These are phyloP conservation scores for Ariolimax columbianus DNA, from an alignment of 2,888 invertebrate genomes.

Conservation along the genomic window DNA sequence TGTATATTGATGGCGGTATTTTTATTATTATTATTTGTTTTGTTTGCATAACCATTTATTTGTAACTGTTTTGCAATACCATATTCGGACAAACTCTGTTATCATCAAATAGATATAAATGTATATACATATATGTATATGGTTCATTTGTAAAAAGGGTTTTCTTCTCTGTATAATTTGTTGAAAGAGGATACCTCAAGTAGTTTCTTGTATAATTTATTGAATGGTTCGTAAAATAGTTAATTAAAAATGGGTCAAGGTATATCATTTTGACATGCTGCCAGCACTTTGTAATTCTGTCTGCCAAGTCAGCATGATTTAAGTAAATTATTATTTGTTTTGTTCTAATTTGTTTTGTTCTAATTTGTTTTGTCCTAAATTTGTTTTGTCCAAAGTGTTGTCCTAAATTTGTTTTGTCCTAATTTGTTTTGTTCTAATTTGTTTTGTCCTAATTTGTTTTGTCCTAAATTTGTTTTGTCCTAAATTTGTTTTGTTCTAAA, in stretches of 20 bases:
- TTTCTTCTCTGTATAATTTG: not conserved
- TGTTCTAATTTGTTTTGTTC: not conserved
- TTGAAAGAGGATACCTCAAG: too few relatives aligned
- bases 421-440: too few relatives aligned
- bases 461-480: too few relatives aligned
- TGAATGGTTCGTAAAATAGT: too few relatives aligned
- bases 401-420: too few relatives aligned
- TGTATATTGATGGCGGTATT: too few relatives aligned
- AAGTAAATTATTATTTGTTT: not conserved
- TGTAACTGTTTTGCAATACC: not conserved
- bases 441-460: too few relatives aligned
- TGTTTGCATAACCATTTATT: not conserved
- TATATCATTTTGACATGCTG: not conserved
- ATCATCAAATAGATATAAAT: not conserved
- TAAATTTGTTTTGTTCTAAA: too few relatives aligned
- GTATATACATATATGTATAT: not conserved
- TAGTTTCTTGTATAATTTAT: too few relatives aligned
- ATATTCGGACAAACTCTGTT: not conserved
- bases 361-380: not conserved
- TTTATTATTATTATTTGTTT: not conserved
- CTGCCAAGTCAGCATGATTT: not conserved
- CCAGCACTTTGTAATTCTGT: not conserved
- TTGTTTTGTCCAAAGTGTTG: too few relatives aligned
- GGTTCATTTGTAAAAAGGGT: not conserved
- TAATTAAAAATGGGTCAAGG: not conserved